A percentile compares a stretch with the other conserved stretches of the same genome.
phyloP scores from a whole-genome alignment of 2,797 vertebrate species.

The Syngnathus rostellatus region DNA sequence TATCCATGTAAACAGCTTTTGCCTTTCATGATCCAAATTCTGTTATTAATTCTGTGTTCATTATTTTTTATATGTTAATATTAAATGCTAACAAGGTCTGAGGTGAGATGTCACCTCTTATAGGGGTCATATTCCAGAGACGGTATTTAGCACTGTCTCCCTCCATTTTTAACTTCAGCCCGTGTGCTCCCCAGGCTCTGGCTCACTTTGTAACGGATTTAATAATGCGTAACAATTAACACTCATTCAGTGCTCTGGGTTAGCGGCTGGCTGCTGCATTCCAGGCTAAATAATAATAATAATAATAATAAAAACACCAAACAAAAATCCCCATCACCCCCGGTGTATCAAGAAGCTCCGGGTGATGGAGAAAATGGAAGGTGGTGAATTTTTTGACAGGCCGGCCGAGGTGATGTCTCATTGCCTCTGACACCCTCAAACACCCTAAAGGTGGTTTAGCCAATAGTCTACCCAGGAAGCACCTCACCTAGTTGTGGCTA shows the following conservation, averaged over 20 bases:
- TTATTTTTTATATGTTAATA: slow-evolving; percentile 1
- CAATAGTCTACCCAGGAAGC: slow-evolving; percentile 65
- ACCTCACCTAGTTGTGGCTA: slow-evolving; percentile 66
- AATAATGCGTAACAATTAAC: slow-evolving; percentile 67
- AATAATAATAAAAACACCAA: slow-evolving; percentile 37
- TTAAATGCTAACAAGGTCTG: slow-evolving; percentile 15
- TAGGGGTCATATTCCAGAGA: slow-evolving; percentile 29
- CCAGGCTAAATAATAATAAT: slow-evolving; percentile 52
- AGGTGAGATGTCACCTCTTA: slow-evolving; percentile 11
- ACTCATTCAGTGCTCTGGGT: slow-evolving; percentile 55
- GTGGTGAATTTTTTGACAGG: slow-evolving; percentile 71
- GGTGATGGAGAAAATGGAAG: slow-evolving; percentile 60
- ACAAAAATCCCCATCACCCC: slow-evolving; percentile 53
- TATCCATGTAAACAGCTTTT: neutral
- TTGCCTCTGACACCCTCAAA: slow-evolving; percentile 65
- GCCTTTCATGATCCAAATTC: neutral
- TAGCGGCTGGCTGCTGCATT: slow-evolving; percentile 50
- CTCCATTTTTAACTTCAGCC: slow-evolving; percentile 41
- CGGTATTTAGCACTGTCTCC: slow-evolving; percentile 39
- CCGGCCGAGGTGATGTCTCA: slow-evolving; percentile 63
- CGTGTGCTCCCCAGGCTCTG: slow-evolving; percentile 43
- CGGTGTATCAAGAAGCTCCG: slow-evolving; percentile 48
- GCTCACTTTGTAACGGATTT: slow-evolving; percentile 63
- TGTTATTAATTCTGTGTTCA: neutral
- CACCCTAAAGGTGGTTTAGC: slow-evolving; percentile 67